Base-by-base conservation (phyloP, 2,113 vertebrate genomes). In the Embiotoca jacksoni region DNA sequence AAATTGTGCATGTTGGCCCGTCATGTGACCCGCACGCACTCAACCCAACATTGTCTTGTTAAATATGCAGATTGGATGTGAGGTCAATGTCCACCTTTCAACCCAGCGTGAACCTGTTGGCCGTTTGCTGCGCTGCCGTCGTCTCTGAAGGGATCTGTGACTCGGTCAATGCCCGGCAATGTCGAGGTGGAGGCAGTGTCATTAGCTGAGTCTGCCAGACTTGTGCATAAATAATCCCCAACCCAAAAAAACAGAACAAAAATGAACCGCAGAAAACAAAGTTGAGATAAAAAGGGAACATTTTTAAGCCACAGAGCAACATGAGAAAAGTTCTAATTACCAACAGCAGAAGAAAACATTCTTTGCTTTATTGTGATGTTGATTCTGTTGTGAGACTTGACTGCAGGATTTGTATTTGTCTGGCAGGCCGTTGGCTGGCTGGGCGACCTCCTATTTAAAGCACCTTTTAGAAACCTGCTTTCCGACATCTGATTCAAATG, bases 1-100 rank as follows among this genome's bases (percentile, higher is more conserved):
- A 32, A 82, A 75, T 75, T 80, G 56, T 75, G 46, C 52, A 61
- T 72, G 47, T 68, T 62, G 50, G 16, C 33, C 47, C 65, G 52
- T 70, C 53, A 60, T 13, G 10, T 36, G 53, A 30, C 15, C 41
- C n/a, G 3, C 13, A 58, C 57, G 7, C 30, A 10, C 7, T 52
- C 54, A 5, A 13, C 63, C 49, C 9, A 49, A 39, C 4, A 69
- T 23, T 8, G 3, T 31, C 52, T 63, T 52, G 7, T 58, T 10
- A 63, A 54, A 49, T 47, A 55, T 61, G 57, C 46, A 67, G 76
- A 64, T 72, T 0, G 37, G 13, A 60, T 33, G 11, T 13, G 23
- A 72, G 52, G 57, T 67, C 23, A 50, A 23, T 23, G 5, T 23
- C 46, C 73, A 8, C 1, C 41, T 53, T 78, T 7, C 37, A 37